Conservation (phyloP, 2,113 vertebrate genomes). For the Podarcis cretensis region DNA sequence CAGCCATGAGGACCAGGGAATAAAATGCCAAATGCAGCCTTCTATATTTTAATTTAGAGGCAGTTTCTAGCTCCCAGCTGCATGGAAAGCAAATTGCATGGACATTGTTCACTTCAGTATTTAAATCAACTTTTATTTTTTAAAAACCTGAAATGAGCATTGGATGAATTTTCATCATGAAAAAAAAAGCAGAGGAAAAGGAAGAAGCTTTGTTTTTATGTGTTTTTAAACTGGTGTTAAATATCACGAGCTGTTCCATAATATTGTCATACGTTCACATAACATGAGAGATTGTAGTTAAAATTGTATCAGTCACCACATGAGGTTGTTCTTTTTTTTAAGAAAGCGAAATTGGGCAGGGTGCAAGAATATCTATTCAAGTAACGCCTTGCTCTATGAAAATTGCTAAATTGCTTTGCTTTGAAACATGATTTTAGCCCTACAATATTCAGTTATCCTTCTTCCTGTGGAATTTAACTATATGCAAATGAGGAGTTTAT, state of each 20-base stretch:
- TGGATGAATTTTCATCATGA: neutral
- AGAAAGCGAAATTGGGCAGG: constrained; percentile 51
- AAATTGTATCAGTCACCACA: constrained; percentile 6
- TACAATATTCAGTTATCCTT: constrained; percentile 7
- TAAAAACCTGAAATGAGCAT: neutral
- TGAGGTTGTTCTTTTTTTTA: neutral
- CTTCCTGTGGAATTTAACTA: neutral
- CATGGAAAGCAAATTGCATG: neutral
- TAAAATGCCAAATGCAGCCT: neutral
- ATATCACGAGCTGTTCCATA: constrained; percentile 2
- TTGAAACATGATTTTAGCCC: constrained; percentile 22
- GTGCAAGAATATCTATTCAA: constrained; percentile 47
- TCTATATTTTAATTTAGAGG: neutral
- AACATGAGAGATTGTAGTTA: neutral
- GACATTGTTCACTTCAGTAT: neutral
- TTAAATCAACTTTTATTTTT: neutral
- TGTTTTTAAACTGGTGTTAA: neutral
- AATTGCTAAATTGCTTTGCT: constrained; percentile 57
- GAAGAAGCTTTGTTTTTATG: neutral
- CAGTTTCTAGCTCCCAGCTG: neutral
- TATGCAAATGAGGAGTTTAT: constrained; percentile 4
- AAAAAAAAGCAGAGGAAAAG: neutral
- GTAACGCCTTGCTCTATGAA: constrained; percentile 50
- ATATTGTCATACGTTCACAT: neutral
- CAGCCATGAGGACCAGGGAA: neutral